Evolutionary conservation across 2,888 invertebrate genomes (phyloP), one percentile per base, ranked within the genome.

Genomic region (Xiphydria camelus): DNA sequence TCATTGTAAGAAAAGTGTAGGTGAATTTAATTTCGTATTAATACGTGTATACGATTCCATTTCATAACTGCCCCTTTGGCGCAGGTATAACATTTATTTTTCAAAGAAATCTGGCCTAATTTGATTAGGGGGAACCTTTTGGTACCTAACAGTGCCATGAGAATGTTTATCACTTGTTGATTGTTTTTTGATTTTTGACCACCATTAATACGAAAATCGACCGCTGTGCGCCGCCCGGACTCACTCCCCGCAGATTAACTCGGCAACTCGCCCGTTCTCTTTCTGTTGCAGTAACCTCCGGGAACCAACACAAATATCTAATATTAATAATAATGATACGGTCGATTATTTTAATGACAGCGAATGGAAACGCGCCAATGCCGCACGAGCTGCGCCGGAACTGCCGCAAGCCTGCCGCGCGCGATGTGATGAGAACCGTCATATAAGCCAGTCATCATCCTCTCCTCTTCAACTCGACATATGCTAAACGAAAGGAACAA

Each of bases 291-390:
- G 73, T 74, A 72, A 74, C 62, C 70, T 70, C 64, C 64, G 71
- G 73, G 71, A 68, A 59, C 59, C 67, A 70, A 66, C 66, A 72
- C 61, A 70, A 73, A 70, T 72, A 75, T 73, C 71, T 73, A 72
- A 72, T 71, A 73, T 70, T 73, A 73, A 71, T 69, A 66, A 69
- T 71, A 68, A 66, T 63, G 63, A 69, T 66, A 64, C 66, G 64
- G 57, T 68, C 67, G 67, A 70, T 70, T 68, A 70, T 68, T 70
- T 66, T 67, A 66, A 59, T 64, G 67, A 67, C 63, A 68, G 65
- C 62, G 62, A 69, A 62, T 64, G 67, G 59, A 58, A 40, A 52
- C 49, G 66, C 66, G 62, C 59, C 62, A n/a, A 62, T 60, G 58
- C 57, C 64, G 65, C 66, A 61, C 56, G 67, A 60, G 61, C 60